Percentiles rank a stretch among this genome's conserved stretches.
Evolutionary conservation across 2,797 vertebrate species (phyloP).

Genomic region (Sebastes minor): DNA sequence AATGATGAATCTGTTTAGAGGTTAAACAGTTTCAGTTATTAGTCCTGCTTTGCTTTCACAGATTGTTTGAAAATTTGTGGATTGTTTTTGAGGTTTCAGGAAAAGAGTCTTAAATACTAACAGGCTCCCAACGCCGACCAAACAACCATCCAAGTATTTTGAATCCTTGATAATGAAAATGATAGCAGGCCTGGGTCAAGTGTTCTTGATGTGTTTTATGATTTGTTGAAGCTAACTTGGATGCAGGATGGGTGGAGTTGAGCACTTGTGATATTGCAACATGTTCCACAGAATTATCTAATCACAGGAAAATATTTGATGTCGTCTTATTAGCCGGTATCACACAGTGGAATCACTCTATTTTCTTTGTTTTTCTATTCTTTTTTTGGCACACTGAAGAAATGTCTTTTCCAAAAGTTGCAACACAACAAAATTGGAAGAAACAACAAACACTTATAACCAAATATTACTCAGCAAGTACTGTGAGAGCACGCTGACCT

Average conservation of each 20-base stretch:
- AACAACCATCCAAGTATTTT: constrained; percentile 34
- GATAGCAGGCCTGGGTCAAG: constrained; percentile 3
- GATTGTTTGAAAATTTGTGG: constrained; percentile 35
- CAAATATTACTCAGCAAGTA: background rate
- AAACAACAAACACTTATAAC: background rate
- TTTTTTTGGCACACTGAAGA: no score
- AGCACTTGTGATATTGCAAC: background rate
- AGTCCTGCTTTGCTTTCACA: constrained; percentile 9
- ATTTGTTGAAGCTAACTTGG: constrained; percentile 1
- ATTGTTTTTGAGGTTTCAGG: constrained; percentile 27
- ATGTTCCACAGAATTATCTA: background rate
- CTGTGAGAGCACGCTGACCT: background rate
- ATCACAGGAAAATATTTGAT: background rate
- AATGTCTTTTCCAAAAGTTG: background rate
- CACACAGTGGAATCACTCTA: fast-evolving
- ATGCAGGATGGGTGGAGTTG: background rate
- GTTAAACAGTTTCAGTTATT: background rate
- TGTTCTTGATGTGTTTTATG: constrained; percentile 9
- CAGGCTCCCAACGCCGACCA: constrained; percentile 9
- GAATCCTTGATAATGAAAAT: constrained; percentile 31
- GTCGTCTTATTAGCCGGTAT: background rate
- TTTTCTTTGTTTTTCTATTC: background rate
- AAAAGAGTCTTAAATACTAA: constrained; percentile 19
- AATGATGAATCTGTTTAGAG: constrained; percentile 1
- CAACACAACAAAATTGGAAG: no score